Base-by-base conservation (phyloP, 2,113 vertebrate genomes). In the Melanerpes formicivorus region DNA sequence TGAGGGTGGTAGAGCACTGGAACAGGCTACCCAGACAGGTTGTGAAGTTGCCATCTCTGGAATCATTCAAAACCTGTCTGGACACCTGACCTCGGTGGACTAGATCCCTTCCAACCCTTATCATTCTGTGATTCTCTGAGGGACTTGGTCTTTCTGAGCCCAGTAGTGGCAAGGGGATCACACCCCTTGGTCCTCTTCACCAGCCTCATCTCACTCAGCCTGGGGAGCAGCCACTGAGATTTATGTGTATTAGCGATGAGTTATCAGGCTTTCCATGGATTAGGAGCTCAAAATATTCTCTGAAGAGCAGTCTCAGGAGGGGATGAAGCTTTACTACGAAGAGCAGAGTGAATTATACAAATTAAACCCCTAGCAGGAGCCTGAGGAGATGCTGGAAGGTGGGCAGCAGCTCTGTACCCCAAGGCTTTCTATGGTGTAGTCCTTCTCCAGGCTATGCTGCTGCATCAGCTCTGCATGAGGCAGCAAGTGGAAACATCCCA, bases 221-320 rank as follows among this genome's bases (percentile, higher is more conserved):
- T 50, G 4, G 44, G 60, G 29, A 90, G 69, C 26, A 2, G 89
- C 87, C 48, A n/a, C 79, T 65, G 70, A 80, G 62, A 27, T 73
- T 78, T 71, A 54, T 12, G 18, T 44, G 18, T 5, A 54, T 7
- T 37, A 88, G 52, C 0, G 3, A 90, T 1, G 87, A 93, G 63
- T 91, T 87, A 84, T 26, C 12, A 22, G 78, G 84, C 67, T 95
- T 93, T 93, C 88, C 90, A 80, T 81, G 95, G 94, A 80, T 42
- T 26, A 5, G n/a, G 44, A n/a, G 78, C 86, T 78, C 85, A 69
- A 91, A 91, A 86, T 34, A 9, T 7, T 70, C 84, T 83, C 85
- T 73, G 55, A 91, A 93, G 85, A 91, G 76, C 73, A 32, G 80
- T 69, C 85, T 93, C 80, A 72, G 3, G 73, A 92, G 87, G 55